A percentile compares a stretch with the other conserved stretches of the same genome.
These are phyloP conservation scores for Loripinus fragilis DNA, from an alignment of 2,888 invertebrate species.

Conservation along the genomic window DNA sequence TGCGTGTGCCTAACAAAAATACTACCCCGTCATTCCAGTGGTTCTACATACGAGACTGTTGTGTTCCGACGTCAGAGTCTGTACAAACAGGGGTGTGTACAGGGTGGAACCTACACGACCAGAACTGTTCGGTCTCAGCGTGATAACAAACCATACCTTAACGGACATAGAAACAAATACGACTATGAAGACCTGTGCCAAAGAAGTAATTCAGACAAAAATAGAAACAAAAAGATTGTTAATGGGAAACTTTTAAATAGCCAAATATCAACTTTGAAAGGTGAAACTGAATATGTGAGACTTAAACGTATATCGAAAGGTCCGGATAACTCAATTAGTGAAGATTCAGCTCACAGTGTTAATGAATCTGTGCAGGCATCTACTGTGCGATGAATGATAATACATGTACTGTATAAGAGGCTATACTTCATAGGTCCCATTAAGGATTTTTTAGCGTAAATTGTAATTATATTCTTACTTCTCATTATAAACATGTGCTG, in stretches of 20 bases:
- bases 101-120: conserved; percentile 45
- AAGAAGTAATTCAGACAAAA: conserved; percentile 21
- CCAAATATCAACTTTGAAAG: neutral
- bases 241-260: conserved; percentile 25
- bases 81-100: conserved; percentile 48
- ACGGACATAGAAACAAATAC: conserved; percentile 42
- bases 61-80: conserved; percentile 68
- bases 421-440: no score
- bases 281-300: conserved; percentile 8
- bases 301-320: neutral
- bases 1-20: conserved; percentile 74
- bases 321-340: conserved; percentile 35
- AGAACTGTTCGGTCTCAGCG: conserved; percentile 37
- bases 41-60: conserved; percentile 72
- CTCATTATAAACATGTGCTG: no score
- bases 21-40: conserved; percentile 68
- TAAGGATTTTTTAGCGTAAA: no score
- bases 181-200: conserved; percentile 46
- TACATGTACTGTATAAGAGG: no score
- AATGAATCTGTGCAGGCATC: conserved; percentile 11
- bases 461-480: no score
- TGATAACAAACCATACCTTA: conserved; percentile 32
- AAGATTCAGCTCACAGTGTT: conserved; percentile 40
- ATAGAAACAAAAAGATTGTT: conserved; percentile 31
- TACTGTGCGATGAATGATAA: no score